Base-by-base conservation (phyloP, 2,888 invertebrate genomes). In the Lepidocyrtinus sp. region DNA sequence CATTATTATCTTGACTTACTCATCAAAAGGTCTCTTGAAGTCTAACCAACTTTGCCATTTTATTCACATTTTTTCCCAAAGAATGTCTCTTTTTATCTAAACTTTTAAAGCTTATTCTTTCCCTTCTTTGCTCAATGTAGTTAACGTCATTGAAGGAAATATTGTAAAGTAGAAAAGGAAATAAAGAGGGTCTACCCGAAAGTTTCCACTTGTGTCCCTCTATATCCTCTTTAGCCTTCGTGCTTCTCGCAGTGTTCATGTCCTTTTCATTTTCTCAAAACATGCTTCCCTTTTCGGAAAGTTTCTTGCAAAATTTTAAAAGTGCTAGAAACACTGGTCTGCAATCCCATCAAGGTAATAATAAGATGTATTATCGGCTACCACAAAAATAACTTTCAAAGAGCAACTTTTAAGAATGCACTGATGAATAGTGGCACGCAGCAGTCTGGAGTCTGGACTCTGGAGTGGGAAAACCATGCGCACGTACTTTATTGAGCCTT, bases 141-240 rank as follows among this genome's bases (percentile, higher is more conserved):
- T 36, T 7, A 50, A 75, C 55, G 75, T 75, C 75, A 75, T 75
- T 69, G 69, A 69, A 69, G 55, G n/a, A 75, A 69, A 25, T 68
- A 25, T 12, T 36, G 12, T 12, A 36, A n/a, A n/a, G n/a, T 36
- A 12, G 36, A 36, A 5, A 36, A 36, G 36, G 12, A 36, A 7
- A 36, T 36, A n/a, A n/a, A n/a, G n/a, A n/a, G n/a, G 5, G 5
- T 36, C 12, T 36, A 5, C 36, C 12, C 5, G 5, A 36, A 36
- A 36, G 36, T 36, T 36, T 36, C 36, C 5, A 36, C 36, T n/a
- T n/a, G n/a, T 36, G 36, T 36, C 36, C 36, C n/a, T 36, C 12
- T 36, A 36, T 36, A 12, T 12, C 12, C 12, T 36, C 36, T 36
- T 36, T 36, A 7, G 36, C 5, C 12, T 36, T 36, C 12, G 36